phyloP scores from a whole-genome alignment of 2,113 vertebrate genomes.

The Ciconia boyciana region DNA sequence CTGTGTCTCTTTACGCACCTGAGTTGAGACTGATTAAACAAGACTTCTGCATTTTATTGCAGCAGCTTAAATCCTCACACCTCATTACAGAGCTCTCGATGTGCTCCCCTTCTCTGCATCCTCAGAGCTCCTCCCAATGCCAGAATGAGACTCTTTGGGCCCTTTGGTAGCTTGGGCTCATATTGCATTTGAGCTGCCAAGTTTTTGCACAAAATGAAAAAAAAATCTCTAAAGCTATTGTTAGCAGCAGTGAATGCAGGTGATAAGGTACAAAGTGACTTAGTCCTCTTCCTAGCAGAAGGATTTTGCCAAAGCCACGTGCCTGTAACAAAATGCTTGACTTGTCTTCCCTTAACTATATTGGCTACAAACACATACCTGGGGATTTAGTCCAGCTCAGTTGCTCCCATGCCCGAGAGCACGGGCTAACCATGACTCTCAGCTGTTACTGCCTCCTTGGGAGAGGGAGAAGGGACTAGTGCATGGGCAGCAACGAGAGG shows the following conservation, averaged over 20 bases:
- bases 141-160: background rate
- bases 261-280: background rate
- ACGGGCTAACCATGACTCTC: background rate
- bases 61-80: background rate
- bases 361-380: rapidly evolving
- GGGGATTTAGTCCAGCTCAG: background rate
- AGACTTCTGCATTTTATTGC: background rate
- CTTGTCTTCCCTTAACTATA: background rate
- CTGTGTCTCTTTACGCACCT: background rate
- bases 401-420: background rate
- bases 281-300: background rate
- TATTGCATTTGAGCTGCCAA: background rate
- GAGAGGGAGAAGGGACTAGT: background rate
- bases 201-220: background rate
- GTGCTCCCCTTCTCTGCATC: background rate
- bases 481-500: background rate
- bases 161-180: background rate
- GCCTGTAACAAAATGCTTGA: background rate
- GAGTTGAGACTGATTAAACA: background rate
- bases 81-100: background rate
- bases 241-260: background rate
- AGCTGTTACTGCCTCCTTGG: background rate
- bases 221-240: background rate
- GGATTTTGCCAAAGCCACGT: background rate
- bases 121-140: background rate